Conservation (phyloP, 1,140 invertebrate species). For the Trichoplusia ni region DNA sequence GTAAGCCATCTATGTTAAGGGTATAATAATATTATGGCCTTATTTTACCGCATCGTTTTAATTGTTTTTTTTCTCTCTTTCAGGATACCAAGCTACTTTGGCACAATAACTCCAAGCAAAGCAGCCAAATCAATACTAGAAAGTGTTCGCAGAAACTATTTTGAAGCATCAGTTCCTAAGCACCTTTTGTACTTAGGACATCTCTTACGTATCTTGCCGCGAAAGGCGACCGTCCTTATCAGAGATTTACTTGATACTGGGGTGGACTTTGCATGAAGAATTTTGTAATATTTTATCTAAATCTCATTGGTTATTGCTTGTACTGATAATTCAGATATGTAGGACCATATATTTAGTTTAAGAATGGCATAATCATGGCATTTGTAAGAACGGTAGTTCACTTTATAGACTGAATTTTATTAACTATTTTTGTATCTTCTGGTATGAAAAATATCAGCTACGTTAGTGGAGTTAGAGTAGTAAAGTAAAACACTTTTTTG, state of each 20-base stretch:
- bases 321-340: neutral
- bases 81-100: conserved; percentile 86
- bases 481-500: too few relatives aligned
- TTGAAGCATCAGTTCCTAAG: conserved; percentile 84
- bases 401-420: too few relatives aligned
- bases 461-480: too few relatives aligned
- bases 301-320: neutral
- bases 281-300: conserved; percentile 7
- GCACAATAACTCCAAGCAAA: conserved; percentile 82
- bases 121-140: conserved; percentile 83
- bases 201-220: conserved; percentile 83
- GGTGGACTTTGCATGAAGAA: conserved; percentile 83
- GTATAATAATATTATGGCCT: too few relatives aligned
- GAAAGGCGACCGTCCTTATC: conserved; percentile 83
- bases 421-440: too few relatives aligned
- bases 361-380: too few relatives aligned
- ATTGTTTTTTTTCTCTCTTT: conserved; percentile 33
- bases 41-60: neutral
- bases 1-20: too few relatives aligned
- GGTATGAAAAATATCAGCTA: too few relatives aligned
- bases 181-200: conserved; percentile 83
- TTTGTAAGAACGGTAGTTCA: too few relatives aligned
- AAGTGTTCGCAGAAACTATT: conserved; percentile 83
- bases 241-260: conserved; percentile 85
- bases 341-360: neutral